Base-by-base conservation (phyloP, 2,113 vertebrate genomes). In the Carassius auratus region DNA sequence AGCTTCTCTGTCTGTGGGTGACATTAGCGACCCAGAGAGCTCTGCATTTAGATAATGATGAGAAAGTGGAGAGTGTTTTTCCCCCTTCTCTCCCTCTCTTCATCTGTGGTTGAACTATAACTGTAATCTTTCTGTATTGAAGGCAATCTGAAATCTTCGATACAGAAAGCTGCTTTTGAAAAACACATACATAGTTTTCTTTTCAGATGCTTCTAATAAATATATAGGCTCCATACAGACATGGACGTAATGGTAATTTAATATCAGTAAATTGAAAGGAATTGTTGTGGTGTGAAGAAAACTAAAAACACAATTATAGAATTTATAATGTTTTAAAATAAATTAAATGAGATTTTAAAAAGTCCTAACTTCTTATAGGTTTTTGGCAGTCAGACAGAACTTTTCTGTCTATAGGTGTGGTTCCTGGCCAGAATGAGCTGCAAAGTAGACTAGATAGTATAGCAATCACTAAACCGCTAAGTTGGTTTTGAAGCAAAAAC, bases 41-140 rank as follows among this genome's bases (percentile, higher is more conserved):
- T 14, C 45, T 75, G 66, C 26, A 62, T 78, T 73, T 71, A 83
- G 55, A 84, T 81, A 66, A 80, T 80, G 38, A 26, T 45, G 50
- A 23, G 19, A 71, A 48, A 76, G 81, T 19, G 52, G 81, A 71
- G 73, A 76, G 55, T 19, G n/a, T 13, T 38, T 23, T 36, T 10
- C 38, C 61, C 3, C 19, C 21, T 75, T 9, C 26, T 68, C 26
- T 26, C 68, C 52, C 48, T 68, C 13, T 45, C 38, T 52, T 23
- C 19, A 13, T 15, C 42, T 74, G n/a, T 59, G 30, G 10, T 33
- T 33, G 15, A 64, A 13, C 7, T 77, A 42, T 52, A 84, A 3
- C 69, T 75, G 57, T 61, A 76, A 19, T 84, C 77, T 64, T 26
- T 62, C 33, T 23, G 19, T 12, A 62, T 79, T 79, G 19, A 62